These are phyloP conservation scores for Atherix ibis DNA, from an alignment of 2,888 invertebrate species.

Conservation along the genomic window DNA sequence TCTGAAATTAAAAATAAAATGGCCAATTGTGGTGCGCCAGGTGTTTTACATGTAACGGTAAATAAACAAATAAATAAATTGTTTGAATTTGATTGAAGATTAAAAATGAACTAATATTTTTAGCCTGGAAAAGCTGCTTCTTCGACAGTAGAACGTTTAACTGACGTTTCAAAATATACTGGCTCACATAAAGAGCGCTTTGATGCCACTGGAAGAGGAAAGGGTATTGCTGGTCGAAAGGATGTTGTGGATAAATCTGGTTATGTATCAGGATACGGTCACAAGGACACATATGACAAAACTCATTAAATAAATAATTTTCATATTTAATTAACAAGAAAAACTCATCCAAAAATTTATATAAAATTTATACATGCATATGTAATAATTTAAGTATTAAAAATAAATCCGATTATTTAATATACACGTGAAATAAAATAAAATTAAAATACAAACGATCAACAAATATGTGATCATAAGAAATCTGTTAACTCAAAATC, in stretches of 20 bases:
- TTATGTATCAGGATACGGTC: slow-evolving; percentile 72
- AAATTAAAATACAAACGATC: too few relatives aligned
- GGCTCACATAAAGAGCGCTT: slow-evolving; percentile 78
- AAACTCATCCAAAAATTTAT: too few relatives aligned
- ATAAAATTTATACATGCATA: too few relatives aligned
- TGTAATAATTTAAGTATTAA: too few relatives aligned
- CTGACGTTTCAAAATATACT: slow-evolving; percentile 76
- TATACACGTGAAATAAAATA: too few relatives aligned
- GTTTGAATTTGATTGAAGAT: not conserved
- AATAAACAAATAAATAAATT: too few relatives aligned
- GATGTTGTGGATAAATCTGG: slow-evolving; percentile 57
- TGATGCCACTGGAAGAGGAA: slow-evolving; percentile 70
- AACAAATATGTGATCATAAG: too few relatives aligned
- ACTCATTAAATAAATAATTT: slow-evolving; percentile 29
- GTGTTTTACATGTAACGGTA: slow-evolving; percentile 36
- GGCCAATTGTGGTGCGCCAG: slow-evolving; percentile 65
- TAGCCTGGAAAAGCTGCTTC: slow-evolving; percentile 30
- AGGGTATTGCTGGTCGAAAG: slow-evolving; percentile 70
- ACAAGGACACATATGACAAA: slow-evolving; percentile 60
- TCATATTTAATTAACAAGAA: not conserved
- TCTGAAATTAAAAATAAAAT: slow-evolving; percentile 67
- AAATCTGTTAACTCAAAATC: too few relatives aligned
- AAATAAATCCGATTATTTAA: too few relatives aligned
- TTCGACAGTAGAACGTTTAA: slow-evolving; percentile 47
- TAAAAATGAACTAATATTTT: slow-evolving; percentile 6